phyloP scores from a whole-genome alignment of 2,797 vertebrate genomes.

The Lepilemur ruficaudatus region DNA sequence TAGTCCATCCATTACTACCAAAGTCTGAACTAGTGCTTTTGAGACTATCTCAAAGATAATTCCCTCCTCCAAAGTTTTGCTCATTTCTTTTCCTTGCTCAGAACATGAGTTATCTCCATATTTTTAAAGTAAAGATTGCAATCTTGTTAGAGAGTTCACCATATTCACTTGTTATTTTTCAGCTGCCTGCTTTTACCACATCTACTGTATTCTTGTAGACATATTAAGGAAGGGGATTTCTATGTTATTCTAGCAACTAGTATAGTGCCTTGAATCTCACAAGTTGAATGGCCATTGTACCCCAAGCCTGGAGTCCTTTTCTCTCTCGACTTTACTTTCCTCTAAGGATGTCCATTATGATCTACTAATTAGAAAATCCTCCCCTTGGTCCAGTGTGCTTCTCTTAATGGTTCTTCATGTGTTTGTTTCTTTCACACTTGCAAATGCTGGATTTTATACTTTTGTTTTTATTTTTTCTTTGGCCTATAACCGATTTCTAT shows the following conservation, averaged over 20 bases:
- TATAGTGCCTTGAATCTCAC: neutral
- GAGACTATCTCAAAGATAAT: neutral
- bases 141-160: neutral
- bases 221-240: neutral
- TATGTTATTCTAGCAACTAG: neutral
- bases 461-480: neutral
- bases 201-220: neutral
- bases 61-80: neutral
- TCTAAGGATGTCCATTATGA: neutral
- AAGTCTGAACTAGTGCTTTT: neutral
- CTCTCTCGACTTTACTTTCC: neutral
- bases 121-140: neutral
- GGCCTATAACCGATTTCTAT: neutral
- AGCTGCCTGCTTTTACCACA: neutral
- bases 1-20: neutral
- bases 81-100: neutral
- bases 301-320: neutral
- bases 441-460: neutral
- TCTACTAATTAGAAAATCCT: neutral
- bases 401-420: neutral
- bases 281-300: neutral
- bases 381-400: neutral
- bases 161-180: neutral
- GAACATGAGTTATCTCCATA: neutral
- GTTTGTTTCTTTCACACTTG: slow-evolving; percentile 3